Evolutionary conservation across 1,140 invertebrate genomes (phyloP), one percentile per base, ranked within the genome.

Genomic region (Lepidostoma basale): DNA sequence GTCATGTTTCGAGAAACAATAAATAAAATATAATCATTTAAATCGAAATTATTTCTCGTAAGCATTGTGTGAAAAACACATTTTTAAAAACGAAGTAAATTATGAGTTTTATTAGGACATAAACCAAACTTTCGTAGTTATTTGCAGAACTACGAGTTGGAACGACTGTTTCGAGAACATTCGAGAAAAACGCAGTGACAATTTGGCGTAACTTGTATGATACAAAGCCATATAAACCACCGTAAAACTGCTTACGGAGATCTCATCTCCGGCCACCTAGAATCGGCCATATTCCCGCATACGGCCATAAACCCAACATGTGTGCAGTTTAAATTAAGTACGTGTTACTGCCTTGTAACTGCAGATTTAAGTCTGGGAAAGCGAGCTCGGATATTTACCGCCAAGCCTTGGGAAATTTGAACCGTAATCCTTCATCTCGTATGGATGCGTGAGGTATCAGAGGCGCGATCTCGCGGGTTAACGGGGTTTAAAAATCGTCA

Each of bases 281-380:
- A 36, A 20, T 22, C 18, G 36, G 20, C 58, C 58, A 71, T 67
- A 67, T 67, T 67, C 54, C 28, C 65, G 67, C 68, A 64, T 72
- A 58, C 62, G 62, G 59, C 65, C 65, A 72, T 72, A 72, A 72
- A 68, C 39, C 67, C 60, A 59, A 72, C 65, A 68, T 72, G 69
- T 45, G 69, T 59, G 65, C 65, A 72, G 69, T 72, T 72, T 72
- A 72, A 72, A 72, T 72, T 72, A 72, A 72, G 69, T 72, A 72
- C 69, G 69, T 72, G 69, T 72, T 72, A 68, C 66, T 42, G 65
- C 52, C 49, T 42, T 72, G 69, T 72, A 68, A 72, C 69, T 56
- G 69, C 65, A 68, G 69, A 67, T 68, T 72, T 72, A 71, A 72
- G 69, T 72, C 52, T 39, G 47, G 56, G 54, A 72, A 68, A 72